Percentiles rank a stretch among this genome's conserved stretches.
Evolutionary conservation across 1,140 invertebrate genomes (phyloP).

Genomic region (Drosophila funebris): DNA sequence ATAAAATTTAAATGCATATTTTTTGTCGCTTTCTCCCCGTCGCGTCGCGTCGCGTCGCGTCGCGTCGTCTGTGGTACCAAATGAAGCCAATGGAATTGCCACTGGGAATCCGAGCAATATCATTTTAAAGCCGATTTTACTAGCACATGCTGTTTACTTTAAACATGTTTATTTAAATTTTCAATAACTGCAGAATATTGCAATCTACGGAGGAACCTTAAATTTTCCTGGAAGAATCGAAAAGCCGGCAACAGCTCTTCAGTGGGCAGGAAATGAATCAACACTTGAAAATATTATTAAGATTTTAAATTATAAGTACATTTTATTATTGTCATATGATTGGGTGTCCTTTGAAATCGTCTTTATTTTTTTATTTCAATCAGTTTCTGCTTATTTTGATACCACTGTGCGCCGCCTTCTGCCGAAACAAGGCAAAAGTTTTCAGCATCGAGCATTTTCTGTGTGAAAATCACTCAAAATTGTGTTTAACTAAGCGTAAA

Average conservation of each 20-base stretch:
- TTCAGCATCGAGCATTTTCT: slow-evolving; percentile 69
- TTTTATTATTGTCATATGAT: background rate
- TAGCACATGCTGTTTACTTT: slow-evolving; percentile 23
- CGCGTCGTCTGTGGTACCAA: slow-evolving; percentile 3
- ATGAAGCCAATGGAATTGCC: slow-evolving; percentile 54
- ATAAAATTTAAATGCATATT: slow-evolving; percentile 69
- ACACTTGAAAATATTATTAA: background rate
- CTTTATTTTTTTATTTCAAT: background rate
- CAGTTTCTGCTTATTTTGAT: background rate
- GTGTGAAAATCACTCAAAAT: slow-evolving; percentile 82
- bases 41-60: slow-evolving; percentile 27
- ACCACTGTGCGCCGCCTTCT: slow-evolving; percentile 45
- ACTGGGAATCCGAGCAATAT: slow-evolving; percentile 28
- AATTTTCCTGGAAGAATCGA: background rate
- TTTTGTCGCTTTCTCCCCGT: slow-evolving; percentile 23
- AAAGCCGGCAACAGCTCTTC: background rate
- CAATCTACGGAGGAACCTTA: background rate
- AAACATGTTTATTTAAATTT: slow-evolving; percentile 19
- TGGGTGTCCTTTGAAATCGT: background rate
- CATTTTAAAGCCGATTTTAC: slow-evolving; percentile 46
- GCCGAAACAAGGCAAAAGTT: slow-evolving; percentile 53
- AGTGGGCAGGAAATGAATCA: background rate
- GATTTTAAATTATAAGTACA: background rate
- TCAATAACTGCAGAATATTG: slow-evolving; percentile 21
- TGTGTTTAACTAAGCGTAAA: slow-evolving; percentile 82